Conservation (phyloP, 2,888 invertebrate genomes). For the Scrobipalpa atriplicella region DNA sequence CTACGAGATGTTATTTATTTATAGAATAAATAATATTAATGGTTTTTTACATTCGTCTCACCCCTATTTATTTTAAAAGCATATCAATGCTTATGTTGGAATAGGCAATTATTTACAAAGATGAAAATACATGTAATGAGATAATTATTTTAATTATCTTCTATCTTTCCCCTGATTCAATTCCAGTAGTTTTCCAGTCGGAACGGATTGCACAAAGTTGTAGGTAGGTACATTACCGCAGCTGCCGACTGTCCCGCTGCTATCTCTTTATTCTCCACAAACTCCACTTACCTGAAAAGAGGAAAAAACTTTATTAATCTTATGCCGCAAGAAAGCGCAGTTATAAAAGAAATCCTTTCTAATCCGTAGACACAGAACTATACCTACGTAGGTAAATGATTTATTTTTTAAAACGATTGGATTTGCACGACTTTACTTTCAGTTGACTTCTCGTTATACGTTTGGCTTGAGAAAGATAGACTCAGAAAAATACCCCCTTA, state of each 20-base stretch:
- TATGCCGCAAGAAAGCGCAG: constrained; percentile 9
- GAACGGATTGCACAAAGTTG: too few relatives aligned
- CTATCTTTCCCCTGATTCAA: too few relatives aligned
- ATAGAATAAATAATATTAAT: too few relatives aligned
- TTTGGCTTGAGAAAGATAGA: not conserved
- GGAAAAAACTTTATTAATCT: constrained; percentile 21
- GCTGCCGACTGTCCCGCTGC: not conserved
- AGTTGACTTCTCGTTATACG: not conserved
- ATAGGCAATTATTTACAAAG: too few relatives aligned
- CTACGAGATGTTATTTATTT: too few relatives aligned
- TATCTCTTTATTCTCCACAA: constrained; percentile 26
- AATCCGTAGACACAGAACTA: not conserved
- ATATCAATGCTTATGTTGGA: too few relatives aligned
- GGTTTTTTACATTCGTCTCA: too few relatives aligned
- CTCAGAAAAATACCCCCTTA: not conserved
- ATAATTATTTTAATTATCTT: too few relatives aligned
- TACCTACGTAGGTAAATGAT: too few relatives aligned
- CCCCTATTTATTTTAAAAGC: too few relatives aligned
- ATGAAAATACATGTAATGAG: too few relatives aligned
- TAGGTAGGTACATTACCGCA: not conserved
- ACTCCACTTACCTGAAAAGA: constrained; percentile 41
- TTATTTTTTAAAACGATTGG: not conserved
- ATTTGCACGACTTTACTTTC: not conserved
- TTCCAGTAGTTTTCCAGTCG: too few relatives aligned
- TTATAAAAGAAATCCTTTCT: not conserved